A percentile compares a stretch with the other conserved stretches of the same genome.
These are phyloP conservation scores for Drosophila differens DNA, from an alignment of 2,888 invertebrate species.

Conservation along the genomic window DNA sequence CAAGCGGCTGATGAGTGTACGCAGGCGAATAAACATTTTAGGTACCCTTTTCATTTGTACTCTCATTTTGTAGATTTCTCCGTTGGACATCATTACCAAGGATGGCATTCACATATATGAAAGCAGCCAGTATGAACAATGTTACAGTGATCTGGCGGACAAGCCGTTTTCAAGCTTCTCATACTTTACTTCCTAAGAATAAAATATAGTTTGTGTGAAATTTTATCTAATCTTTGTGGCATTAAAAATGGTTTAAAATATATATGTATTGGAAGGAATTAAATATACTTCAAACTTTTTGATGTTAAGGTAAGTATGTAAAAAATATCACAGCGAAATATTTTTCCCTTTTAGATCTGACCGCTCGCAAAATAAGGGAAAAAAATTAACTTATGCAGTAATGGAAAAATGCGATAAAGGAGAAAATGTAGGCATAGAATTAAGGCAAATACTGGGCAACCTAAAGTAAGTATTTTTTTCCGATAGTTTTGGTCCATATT, in stretches of 20 bases:
- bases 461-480: no score
- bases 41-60: neutral
- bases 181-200: neutral
- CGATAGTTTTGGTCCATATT: no score
- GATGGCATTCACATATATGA: constrained; percentile 1
- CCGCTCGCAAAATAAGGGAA: neutral
- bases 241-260: neutral
- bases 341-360: neutral
- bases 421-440: neutral
- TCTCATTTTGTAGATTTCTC: neutral
- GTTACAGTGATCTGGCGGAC: neutral
- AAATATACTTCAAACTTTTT: neutral
- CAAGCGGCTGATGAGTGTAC: neutral
- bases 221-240: neutral
- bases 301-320: neutral
- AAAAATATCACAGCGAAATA: neutral
- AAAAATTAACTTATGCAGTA: neutral
- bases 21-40: neutral
- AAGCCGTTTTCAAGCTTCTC: neutral
- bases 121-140: neutral
- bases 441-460: neutral
- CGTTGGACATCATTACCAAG: neutral
- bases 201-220: neutral
- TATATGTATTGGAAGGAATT: neutral
- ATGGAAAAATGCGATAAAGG: neutral